Evolutionary conservation across 2,888 invertebrate genomes (phyloP).

Genomic region (Lampropteryx suffumata): DNA sequence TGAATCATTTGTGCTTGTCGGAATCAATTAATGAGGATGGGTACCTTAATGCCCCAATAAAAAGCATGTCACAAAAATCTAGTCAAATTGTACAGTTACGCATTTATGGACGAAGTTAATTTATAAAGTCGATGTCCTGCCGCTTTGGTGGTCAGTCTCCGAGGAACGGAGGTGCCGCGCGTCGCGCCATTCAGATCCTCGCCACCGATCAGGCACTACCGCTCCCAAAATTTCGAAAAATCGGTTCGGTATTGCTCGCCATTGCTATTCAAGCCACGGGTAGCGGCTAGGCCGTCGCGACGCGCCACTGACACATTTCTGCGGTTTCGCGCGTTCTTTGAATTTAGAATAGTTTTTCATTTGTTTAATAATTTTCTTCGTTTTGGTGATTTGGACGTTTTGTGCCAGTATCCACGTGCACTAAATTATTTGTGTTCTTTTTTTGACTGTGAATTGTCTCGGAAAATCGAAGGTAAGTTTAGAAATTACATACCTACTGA

Average conservation of each 20-base stretch:
- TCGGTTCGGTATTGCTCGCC: constrained; percentile 52
- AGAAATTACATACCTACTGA: constrained; percentile 3
- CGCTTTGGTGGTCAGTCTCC: constrained; percentile 62
- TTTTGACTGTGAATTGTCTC: constrained; percentile 41
- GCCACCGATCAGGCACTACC: constrained; percentile 67
- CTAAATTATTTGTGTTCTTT: constrained; percentile 50
- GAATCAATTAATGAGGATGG: constrained; percentile 25
- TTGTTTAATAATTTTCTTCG: constrained; percentile 54
- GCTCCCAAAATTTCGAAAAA: constrained; percentile 68
- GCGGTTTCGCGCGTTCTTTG: constrained; percentile 73
- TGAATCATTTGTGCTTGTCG: constrained; percentile 23
- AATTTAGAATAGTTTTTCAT: constrained; percentile 71
- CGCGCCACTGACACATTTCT: constrained; percentile 83
- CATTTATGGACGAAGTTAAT: constrained; percentile 71
- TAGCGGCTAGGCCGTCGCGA: constrained; percentile 71
- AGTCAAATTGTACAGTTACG: constrained; percentile 67
- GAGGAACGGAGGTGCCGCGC: constrained; percentile 55
- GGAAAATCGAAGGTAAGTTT: constrained; percentile 58
- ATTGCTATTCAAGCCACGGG: constrained; percentile 68
- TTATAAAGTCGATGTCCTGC: constrained; percentile 81
- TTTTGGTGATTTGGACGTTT: constrained; percentile 58
- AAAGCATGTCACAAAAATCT: constrained; percentile 38
- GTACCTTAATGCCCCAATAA: constrained; percentile 11
- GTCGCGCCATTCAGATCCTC: constrained; percentile 69
- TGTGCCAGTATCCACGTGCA: constrained; percentile 58